Evolutionary conservation across 1,140 invertebrate genomes (phyloP), one percentile per base, ranked within the genome.

Genomic region (Euwallacea similis): DNA sequence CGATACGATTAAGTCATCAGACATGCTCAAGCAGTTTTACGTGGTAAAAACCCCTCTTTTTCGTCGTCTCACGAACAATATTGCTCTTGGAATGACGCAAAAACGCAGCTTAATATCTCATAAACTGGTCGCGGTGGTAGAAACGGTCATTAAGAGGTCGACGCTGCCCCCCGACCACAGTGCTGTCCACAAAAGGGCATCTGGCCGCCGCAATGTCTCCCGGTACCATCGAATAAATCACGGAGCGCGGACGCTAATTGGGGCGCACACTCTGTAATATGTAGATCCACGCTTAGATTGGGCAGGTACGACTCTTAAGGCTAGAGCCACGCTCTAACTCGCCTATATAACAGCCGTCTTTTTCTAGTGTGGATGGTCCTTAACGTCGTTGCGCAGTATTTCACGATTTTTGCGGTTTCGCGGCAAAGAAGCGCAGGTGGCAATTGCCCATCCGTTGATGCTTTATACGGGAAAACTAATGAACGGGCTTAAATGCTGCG

Each of bases 201-300:
- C 43, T 15, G 46, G 15, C 46, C 47, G 68, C 68, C 68, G 68
- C 58, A 43, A 16, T 63, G 68, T 70, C 68, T 70, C 66, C 59
- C 68, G 47, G 47, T 60, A 61, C 68, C 11, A 56, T 7, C 65
- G 42, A 63, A 70, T 70, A 70, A 70, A 70, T 70, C 68, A 70
- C 68, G 46, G 16, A 15, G 1, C 44, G 50, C 15, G 15, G 68
- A 70, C 68, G 59, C 63, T 70, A 70, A 70, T 70, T 70, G 59
- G 68, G 61, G 44, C 60, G 59, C 59, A 61, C 59, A 55, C 68
- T 61, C 68, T 42, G 60, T 70, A 69, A 69, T 69, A 69, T 69
- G 67, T 62, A 69, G 67, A 69, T 69, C 55, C 67, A 61, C 46
- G 67, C 59, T 62, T 62, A 69, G 67, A 69, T 69, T 62, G 59